Conservation (phyloP, 2,113 vertebrate species). For the Nettapus auritus region DNA sequence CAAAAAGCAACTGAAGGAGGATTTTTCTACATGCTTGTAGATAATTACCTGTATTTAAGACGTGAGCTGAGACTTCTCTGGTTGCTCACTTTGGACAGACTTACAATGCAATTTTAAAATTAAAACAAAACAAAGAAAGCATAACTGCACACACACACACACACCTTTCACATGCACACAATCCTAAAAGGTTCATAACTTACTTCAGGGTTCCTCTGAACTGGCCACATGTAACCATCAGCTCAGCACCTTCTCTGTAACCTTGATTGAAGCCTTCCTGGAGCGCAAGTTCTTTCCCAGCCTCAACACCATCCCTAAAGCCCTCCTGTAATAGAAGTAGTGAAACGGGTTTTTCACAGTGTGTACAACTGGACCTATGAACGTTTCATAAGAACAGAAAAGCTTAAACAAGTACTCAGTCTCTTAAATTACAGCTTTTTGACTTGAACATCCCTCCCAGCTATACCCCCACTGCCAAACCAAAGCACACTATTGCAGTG, state of each 20-base stretch:
- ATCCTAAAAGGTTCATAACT: not conserved
- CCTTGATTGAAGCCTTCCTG: slow-evolving; percentile 89
- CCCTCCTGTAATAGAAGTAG: slow-evolving; percentile 84
- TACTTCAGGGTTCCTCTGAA: slow-evolving; percentile 91
- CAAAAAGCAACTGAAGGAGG: not conserved
- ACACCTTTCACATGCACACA: accelerated
- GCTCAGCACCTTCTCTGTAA: slow-evolving; percentile 82
- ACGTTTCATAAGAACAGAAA: not conserved
- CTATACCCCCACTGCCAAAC: not conserved
- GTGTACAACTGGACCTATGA: not conserved
- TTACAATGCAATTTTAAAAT: not conserved
- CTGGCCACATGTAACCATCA: slow-evolving; percentile 81
- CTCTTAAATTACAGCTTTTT: not conserved
- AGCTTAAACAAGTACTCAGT: not conserved
- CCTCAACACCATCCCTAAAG: slow-evolving; percentile 88
- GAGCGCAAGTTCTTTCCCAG: slow-evolving; percentile 86
- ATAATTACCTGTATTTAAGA: not conserved
- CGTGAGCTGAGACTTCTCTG: not conserved
- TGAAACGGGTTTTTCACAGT: not conserved
- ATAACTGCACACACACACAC: accelerated
- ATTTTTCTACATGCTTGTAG: not conserved
- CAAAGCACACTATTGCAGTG: not conserved
- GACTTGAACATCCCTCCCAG: not conserved
- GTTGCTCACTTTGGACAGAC: not conserved
- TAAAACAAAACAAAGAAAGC: not conserved